Conservation (phyloP, 2,797 vertebrate genomes). For the Smutsia gigantea region DNA sequence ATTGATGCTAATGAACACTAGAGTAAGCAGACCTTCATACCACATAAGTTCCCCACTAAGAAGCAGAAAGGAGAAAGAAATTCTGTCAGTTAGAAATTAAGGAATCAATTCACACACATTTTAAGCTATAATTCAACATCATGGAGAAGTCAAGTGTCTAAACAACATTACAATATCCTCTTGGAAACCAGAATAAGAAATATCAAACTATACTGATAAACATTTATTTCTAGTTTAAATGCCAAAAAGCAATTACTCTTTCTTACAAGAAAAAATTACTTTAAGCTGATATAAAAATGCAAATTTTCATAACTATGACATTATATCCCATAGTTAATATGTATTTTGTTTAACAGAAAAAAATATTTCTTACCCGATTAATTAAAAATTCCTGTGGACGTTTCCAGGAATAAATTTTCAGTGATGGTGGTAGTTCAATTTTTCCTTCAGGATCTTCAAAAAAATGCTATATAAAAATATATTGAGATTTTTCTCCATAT, state of each 20-base stretch:
- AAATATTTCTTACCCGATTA: constrained; percentile 88
- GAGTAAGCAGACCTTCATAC: not conserved
- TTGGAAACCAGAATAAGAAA: not conserved
- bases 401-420: constrained; percentile 94
- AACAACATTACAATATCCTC: constrained; percentile 24
- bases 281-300: not conserved
- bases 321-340: not conserved
- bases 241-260: not conserved
- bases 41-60: not conserved
- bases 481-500: not conserved
- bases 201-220: not conserved
- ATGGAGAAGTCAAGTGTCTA: not conserved
- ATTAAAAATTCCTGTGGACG: constrained; percentile 91
- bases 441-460: constrained; percentile 96
- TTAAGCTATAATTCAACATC: not conserved
- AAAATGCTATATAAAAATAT: constrained; percentile 84
- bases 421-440: constrained; percentile 89
- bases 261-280: constrained; percentile 22
- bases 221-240: constrained; percentile 18
- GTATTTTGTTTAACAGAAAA: not conserved
- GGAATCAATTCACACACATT: not conserved
- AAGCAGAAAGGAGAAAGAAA: not conserved
- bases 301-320: not conserved
- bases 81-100: not conserved
- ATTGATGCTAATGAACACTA: not conserved